phyloP scores from a whole-genome alignment of 2,113 vertebrate genomes.

The Lathamus discolor region DNA sequence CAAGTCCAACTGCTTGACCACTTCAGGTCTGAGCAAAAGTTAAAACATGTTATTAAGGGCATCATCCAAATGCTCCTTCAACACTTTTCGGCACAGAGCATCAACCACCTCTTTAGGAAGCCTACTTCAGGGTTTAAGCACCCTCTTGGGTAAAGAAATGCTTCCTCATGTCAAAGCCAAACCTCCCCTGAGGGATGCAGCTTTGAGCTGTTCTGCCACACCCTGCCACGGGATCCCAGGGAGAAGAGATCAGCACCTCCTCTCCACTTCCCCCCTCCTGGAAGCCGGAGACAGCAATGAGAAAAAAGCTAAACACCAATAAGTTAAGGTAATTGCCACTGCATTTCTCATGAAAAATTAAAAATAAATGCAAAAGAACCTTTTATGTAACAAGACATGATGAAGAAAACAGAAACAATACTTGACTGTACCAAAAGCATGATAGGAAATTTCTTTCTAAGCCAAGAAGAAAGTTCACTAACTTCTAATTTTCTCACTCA shows the following conservation, averaged over 20 bases:
- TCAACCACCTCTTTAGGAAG: background rate
- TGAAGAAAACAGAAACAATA: background rate
- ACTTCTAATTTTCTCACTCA: background rate
- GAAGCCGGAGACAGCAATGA: background rate
- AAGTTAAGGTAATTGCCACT: background rate
- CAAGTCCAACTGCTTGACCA: background rate
- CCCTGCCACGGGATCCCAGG: background rate
- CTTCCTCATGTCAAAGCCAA: background rate
- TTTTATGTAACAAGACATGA: background rate
- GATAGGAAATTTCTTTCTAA: background rate
- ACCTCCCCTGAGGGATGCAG: background rate
- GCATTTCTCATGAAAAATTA: background rate
- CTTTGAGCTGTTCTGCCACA: background rate
- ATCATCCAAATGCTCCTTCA: background rate
- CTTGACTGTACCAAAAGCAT: background rate
- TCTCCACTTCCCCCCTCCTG: background rate
- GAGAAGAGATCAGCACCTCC: background rate
- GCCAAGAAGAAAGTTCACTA: background rate
- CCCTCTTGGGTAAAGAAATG: background rate
- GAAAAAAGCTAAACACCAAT: background rate
- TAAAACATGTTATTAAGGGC: background rate
- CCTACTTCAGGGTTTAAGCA: background rate
- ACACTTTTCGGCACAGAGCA: rapidly evolving
- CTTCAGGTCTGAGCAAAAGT: too few relatives aligned
- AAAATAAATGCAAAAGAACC: background rate